A percentile compares a stretch with the other conserved stretches of the same genome.
These are phyloP conservation scores for Daubentonia madagascariensis DNA, from an alignment of 2,113 vertebrate species.

Conservation along the genomic window DNA sequence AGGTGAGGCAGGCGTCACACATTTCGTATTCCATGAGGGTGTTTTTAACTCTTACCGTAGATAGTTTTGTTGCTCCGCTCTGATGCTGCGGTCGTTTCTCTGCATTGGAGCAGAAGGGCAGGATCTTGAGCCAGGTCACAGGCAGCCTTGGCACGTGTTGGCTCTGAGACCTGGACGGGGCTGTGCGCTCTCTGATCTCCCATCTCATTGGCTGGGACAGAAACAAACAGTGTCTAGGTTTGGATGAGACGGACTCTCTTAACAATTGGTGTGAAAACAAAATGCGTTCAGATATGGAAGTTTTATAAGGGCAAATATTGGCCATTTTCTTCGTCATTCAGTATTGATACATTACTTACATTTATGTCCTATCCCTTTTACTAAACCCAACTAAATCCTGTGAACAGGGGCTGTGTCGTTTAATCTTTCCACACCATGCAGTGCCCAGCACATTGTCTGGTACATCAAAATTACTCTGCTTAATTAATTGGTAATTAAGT, in stretches of 20 bases:
- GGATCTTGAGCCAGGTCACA: fast-evolving
- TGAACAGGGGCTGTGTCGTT: fast-evolving
- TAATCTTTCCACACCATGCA: fast-evolving
- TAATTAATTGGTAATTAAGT: fast-evolving
- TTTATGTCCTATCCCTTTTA: fast-evolving
- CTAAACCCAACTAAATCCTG: fast-evolving
- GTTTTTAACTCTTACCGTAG: neutral
- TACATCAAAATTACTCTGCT: too few species aligned
- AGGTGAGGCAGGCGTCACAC: neutral
- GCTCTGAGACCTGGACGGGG: fast-evolving
- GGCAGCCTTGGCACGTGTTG: fast-evolving
- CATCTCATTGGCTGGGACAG: fast-evolving
- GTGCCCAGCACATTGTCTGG: neutral
- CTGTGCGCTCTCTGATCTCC: fast-evolving
- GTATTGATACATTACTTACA: fast-evolving
- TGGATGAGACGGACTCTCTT: fast-evolving
- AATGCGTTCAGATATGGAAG: fast-evolving
- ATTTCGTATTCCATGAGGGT: fast-evolving
- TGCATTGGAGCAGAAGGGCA: neutral
- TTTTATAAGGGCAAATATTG: neutral
- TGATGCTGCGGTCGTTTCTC: fast-evolving
- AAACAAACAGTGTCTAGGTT: fast-evolving
- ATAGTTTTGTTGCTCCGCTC: fast-evolving
- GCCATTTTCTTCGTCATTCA: fast-evolving
- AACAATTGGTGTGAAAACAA: fast-evolving